Conservation (phyloP, 2,113 vertebrate species). For the Pedionomus torquatus region DNA sequence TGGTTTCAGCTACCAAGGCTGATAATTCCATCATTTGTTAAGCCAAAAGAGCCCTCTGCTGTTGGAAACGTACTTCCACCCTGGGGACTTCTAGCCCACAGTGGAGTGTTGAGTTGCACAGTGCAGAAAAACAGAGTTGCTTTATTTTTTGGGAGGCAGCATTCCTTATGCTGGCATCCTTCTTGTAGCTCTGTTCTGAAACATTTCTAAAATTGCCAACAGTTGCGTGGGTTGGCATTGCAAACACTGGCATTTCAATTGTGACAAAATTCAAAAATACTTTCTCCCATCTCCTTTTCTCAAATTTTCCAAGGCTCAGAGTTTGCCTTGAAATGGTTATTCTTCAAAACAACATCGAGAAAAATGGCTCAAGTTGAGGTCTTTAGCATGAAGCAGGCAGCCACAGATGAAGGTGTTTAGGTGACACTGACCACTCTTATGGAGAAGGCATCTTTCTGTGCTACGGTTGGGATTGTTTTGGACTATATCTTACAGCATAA, state of each 20-base stretch:
- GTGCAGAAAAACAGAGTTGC: background rate
- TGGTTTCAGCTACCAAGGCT: background rate
- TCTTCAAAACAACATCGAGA: background rate
- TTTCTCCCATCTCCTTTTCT: background rate
- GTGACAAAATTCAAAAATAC: background rate
- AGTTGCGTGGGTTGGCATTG: background rate
- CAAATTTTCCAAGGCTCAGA: background rate
- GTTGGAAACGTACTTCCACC: background rate
- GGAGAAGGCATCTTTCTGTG: background rate
- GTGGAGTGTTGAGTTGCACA: background rate
- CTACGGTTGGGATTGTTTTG: background rate
- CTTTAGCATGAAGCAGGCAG: background rate
- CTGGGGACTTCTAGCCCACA: background rate
- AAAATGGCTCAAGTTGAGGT: background rate
- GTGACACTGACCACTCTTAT: background rate
- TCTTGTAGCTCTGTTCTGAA: background rate
- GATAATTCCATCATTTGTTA: background rate
- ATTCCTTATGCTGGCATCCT: background rate
- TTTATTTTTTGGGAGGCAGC: background rate
- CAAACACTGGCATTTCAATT: background rate
- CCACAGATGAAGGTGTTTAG: too few relatives aligned
- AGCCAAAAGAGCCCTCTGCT: constrained; percentile 50
- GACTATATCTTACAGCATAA: background rate
- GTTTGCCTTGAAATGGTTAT: background rate
- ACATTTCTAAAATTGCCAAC: background rate